These are phyloP conservation scores for Steinernema carpocapsae DNA, from an alignment of 2,888 invertebrate species.

Conservation along the genomic window DNA sequence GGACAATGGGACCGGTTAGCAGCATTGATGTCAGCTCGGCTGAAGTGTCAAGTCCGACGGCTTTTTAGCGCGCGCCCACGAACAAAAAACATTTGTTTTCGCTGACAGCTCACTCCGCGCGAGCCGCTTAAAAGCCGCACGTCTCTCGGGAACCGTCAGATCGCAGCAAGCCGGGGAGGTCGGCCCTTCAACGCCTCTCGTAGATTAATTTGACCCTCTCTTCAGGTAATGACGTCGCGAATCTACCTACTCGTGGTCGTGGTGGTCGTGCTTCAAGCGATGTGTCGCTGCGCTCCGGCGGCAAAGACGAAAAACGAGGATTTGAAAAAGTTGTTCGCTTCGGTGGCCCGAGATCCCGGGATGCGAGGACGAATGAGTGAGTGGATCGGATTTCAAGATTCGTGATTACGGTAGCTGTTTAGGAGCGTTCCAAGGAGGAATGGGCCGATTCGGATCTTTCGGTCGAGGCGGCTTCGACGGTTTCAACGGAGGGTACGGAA, in stretches of 20 bases:
- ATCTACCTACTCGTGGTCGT: slow-evolving; percentile 1
- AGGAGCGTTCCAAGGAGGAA: slow-evolving; percentile 30
- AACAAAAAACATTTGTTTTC: slow-evolving; percentile 30
- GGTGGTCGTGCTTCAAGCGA: slow-evolving; percentile 10
- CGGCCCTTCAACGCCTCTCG: not conserved
- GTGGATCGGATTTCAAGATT: not conserved
- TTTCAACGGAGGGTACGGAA: slow-evolving; percentile 26
- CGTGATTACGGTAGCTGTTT: not conserved
- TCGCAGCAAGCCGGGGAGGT: not conserved
- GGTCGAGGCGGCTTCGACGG: slow-evolving; percentile 30
- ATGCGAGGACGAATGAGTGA: slow-evolving; percentile 22
- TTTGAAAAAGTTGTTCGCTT: slow-evolving; percentile 2
- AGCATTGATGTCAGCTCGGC: not conserved
- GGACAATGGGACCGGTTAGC: slow-evolving; percentile 20
- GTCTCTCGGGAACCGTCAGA: not conserved
- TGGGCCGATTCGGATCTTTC: slow-evolving; percentile 27
- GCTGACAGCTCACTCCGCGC: slow-evolving; percentile 17
- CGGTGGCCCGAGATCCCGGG: slow-evolving; percentile 22
- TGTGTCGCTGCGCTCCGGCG: slow-evolving; percentile 22
- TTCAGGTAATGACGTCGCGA: slow-evolving; percentile 25
- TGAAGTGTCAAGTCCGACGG: slow-evolving; percentile 25
- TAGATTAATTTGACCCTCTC: not conserved
- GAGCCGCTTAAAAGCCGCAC: not conserved
- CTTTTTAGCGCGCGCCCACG: slow-evolving; percentile 6
- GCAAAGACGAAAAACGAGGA: slow-evolving; percentile 26